Base-by-base conservation (phyloP, 2,113 vertebrate species). In the Megaceryle maxima region DNA sequence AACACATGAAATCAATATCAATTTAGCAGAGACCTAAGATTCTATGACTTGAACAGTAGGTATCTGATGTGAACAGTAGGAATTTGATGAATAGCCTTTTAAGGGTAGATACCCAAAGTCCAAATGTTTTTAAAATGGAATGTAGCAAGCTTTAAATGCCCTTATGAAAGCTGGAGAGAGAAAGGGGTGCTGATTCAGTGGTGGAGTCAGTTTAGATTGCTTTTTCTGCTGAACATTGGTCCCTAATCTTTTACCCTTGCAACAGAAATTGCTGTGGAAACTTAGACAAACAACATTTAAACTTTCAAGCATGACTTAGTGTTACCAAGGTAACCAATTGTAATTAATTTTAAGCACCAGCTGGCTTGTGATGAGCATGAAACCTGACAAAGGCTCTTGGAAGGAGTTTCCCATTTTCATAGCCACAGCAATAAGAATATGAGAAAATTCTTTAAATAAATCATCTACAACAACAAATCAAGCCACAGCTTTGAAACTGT, bases 291-390 rank as follows among this genome's bases (percentile, higher is more conserved):
- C 62, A 88, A 82, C 90, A 82, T 51, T 78, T 84, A 96, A 97
- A 95, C 83, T 94, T 94, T 69, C 80, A 96, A 67, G 94, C 85
- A 87, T 92, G 91, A 87, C 94, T 95, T 97, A 90, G 33, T 80
- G 96, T 96, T 97, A 83, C 96, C 94, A 94, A 60, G 97, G 97
- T 92, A 97, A 98, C 97, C 31, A 79, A 53, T 86, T 93, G 94
- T 95, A 97, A 98, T 98, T 97, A 97, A 97, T 95, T 97, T 96
- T 97, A 94, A 97, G 95, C 87, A 67, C 84, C 97, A 97, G 91
- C 95, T 98, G 95, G 80, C 81, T 95, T 96, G 50, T 94, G 94
- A 97, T 78, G 91, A 95, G 68, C 94, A 94, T 92, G 89, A 90
- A 97, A 95, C 60, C 84, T 93, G 94, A 94, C 82, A 96, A 95